Percentiles rank a stretch among this genome's conserved stretches.
Evolutionary conservation across 1,140 invertebrate genomes (phyloP).

Genomic region (Monochamus saltuarius): DNA sequence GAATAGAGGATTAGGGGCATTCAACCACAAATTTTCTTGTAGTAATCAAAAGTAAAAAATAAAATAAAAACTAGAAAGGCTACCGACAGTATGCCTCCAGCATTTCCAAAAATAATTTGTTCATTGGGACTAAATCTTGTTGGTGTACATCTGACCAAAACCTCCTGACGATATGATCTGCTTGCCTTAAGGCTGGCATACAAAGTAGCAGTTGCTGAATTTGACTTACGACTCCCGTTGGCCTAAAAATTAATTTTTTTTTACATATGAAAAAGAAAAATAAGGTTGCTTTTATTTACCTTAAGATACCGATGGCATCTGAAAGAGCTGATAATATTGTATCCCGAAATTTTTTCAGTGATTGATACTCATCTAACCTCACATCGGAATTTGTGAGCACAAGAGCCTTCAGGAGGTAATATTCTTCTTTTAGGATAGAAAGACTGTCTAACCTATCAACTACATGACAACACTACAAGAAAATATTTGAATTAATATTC

Average conservation of each 20-base stretch:
- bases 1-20: neutral
- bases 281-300: conserved; percentile 51
- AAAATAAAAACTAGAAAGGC: conserved; percentile 21
- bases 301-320: conserved; percentile 78
- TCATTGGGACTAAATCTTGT: conserved; percentile 89
- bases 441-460: conserved; percentile 83
- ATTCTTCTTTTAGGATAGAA: conserved; percentile 85
- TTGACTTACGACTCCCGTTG: conserved; percentile 65
- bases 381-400: conserved; percentile 91
- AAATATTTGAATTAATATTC: conserved; percentile 12
- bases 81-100: conserved; percentile 74
- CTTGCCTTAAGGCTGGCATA: conserved; percentile 84
- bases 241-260: conserved; percentile 55
- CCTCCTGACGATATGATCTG: conserved; percentile 81
- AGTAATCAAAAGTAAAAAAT: neutral
- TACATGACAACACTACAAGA: conserved; percentile 75
- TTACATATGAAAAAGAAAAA: neutral
- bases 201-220: conserved; percentile 87
- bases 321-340: conserved; percentile 81
- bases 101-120: conserved; percentile 97
- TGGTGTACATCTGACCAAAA: conserved; percentile 90
- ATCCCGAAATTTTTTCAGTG: conserved; percentile 84
- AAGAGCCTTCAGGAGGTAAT: conserved; percentile 88
- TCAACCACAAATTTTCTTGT: conserved; percentile 18
- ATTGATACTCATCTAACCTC: conserved; percentile 79